Conservation (phyloP, 2,888 invertebrate species). For the Aspidiotus rigidus region DNA sequence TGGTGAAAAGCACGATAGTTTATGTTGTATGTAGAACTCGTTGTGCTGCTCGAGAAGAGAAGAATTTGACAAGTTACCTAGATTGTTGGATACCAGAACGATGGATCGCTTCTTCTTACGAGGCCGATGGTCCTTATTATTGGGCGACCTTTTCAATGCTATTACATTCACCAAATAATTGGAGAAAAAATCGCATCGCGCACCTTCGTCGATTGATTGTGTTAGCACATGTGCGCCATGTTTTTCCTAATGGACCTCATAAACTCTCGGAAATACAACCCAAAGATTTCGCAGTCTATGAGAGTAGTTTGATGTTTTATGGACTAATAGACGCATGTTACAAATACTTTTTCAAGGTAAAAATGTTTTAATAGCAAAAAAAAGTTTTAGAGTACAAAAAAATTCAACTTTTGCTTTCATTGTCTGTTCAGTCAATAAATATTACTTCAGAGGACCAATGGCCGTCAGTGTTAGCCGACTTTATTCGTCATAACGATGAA, state of each 20-base stretch:
- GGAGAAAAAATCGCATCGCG: conserved; percentile 58
- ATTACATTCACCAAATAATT: conserved; percentile 65
- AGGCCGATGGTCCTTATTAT: conserved; percentile 87
- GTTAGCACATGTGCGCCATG: conserved; percentile 64
- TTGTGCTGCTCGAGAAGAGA: conserved; percentile 66
- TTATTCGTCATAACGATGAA: conserved; percentile 89
- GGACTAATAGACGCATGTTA: conserved; percentile 78
- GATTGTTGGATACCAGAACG: conserved; percentile 54
- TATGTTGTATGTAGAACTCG: conserved; percentile 51
- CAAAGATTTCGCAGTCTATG: conserved; percentile 71
- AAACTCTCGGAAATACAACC: conserved; percentile 44
- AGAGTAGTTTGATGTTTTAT: conserved; percentile 69
- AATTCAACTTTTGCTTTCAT: background rate
- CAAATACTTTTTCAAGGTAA: conserved; percentile 73
- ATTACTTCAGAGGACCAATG: conserved; percentile 69
- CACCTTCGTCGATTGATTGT: conserved; percentile 69
- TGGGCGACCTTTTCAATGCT: conserved; percentile 72
- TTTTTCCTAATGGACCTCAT: conserved; percentile 46
- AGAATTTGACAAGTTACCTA: conserved; percentile 63
- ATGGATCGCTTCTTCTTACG: conserved; percentile 73
- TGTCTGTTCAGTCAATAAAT: conserved; percentile 49
- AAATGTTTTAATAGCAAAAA: conserved; percentile 33
- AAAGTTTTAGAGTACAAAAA: background rate
- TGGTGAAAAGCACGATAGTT: background rate
- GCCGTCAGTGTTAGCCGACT: conserved; percentile 82